phyloP scores from a whole-genome alignment of 1,140 invertebrate genomes.

The Drosophila equinoxialis region DNA sequence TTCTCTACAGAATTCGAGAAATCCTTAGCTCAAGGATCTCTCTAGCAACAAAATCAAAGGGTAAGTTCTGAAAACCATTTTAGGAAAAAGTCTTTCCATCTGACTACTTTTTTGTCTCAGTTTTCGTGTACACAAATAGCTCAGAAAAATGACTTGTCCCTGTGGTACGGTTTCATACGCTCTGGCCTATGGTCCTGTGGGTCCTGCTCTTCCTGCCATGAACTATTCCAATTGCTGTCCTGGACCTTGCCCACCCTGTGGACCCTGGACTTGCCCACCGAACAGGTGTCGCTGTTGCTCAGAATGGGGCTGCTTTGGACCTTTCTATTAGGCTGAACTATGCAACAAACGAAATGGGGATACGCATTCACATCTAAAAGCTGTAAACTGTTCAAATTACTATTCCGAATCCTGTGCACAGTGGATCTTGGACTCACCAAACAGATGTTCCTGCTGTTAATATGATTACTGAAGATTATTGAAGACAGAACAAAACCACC shows the following conservation, averaged over 20 bases:
- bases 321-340: slow-evolving; percentile 47
- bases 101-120: too few relatives aligned
- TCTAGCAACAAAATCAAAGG: slow-evolving; percentile 1
- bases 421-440: neutral
- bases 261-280: slow-evolving; percentile 67
- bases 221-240: slow-evolving; percentile 62
- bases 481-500: neutral
- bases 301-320: slow-evolving; percentile 63
- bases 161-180: slow-evolving; percentile 65
- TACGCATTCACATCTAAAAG: neutral
- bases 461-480: neutral
- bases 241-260: slow-evolving; percentile 63
- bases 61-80: slow-evolving; percentile 11
- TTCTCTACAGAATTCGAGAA: slow-evolving; percentile 15
- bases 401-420: neutral
- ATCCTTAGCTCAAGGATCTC: neutral
- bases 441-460: neutral
- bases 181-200: slow-evolving; percentile 61
- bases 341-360: too few relatives aligned
- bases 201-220: slow-evolving; percentile 66
- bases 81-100: too few relatives aligned
- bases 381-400: neutral
- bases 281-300: slow-evolving; percentile 59
- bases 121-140: too few relatives aligned
- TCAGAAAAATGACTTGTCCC: slow-evolving; percentile 31